phyloP scores from a whole-genome alignment of 2,888 invertebrate genomes.

The Hesperia comma region DNA sequence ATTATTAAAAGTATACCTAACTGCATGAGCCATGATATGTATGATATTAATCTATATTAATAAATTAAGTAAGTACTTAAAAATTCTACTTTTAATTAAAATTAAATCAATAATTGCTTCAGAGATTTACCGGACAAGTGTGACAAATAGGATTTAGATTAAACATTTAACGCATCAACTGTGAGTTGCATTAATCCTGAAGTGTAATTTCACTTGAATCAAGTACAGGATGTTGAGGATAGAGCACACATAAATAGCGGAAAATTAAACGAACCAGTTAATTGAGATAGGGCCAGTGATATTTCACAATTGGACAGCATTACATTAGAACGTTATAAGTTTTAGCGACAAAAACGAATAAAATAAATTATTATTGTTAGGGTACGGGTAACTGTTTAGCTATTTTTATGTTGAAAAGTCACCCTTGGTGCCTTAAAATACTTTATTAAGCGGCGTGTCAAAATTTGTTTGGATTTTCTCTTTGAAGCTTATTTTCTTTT shows the following conservation, averaged over 20 bases:
- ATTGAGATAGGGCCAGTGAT: conserved; percentile 41
- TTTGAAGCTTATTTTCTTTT: no score
- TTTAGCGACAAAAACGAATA: neutral
- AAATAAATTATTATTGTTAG: no score
- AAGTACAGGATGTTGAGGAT: conserved; percentile 22
- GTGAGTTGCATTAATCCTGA: conserved; percentile 24
- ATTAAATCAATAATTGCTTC: neutral
- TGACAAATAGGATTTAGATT: conserved; percentile 12
- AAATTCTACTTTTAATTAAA: neutral
- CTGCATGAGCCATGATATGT: no score
- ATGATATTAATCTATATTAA: no score
- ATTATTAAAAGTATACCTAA: no score
- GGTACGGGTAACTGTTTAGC: no score
- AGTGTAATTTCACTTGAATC: conserved; percentile 30
- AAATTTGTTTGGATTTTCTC: no score
- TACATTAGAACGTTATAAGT: conserved; percentile 24
- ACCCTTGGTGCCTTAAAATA: no score
- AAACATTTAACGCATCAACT: conserved; percentile 17
- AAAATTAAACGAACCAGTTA: conserved; percentile 40
- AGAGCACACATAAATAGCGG: conserved; percentile 25
- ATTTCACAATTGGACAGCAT: conserved; percentile 30
- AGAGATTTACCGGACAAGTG: conserved; percentile 9
- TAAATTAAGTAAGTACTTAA: no score
- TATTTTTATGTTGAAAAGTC: no score
- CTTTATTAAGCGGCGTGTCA: no score